Base-by-base conservation (phyloP, 2,797 vertebrate species). In the Gymnoscopelus braueri region DNA sequence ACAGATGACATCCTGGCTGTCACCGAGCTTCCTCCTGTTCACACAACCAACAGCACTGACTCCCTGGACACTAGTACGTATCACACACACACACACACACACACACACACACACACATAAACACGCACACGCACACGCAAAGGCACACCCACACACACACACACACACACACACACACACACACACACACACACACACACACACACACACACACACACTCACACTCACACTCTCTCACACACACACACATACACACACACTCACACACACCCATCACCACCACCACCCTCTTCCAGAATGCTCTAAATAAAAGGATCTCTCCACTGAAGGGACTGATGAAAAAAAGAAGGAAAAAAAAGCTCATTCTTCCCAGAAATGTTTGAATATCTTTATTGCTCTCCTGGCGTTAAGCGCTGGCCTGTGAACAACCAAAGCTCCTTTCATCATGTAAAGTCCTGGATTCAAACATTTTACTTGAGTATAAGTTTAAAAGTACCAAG, bases 41-140 rank as follows among this genome's bases (percentile, higher is more conserved):
- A 84, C 52, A 79, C 64, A 4, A 81, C 87, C 71, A 95, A 93
- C 83, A 81, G 80, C 78, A 93, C 90, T 0, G 90, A 94, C 52
- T 84, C 89, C 63, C 84, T 95, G 54, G 87, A 90, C 74, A 87
- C 94, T 91, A 95, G 95, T 96, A 82, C 75, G 94, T 19, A 19
- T 19, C 19, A 19, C 19, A 87, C 5, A 32, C 19, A 1, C 19
- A 1, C 19, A 19, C 19, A 1, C 19, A 19, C 19, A 1, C 19
- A 19, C 19, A 1, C 19, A 19, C 19, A 1, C 19, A 19, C 1
- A 1, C 19, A 1, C 19, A 1, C 19, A 19, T n/a, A n/a, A n/a
- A n/a, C 19, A 19, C 19, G 19, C 19, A 19, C 19, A 19, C 19
- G 19, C 19, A 19, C 19, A n/a, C n/a, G n/a, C n/a, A n/a, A n/a